Base-by-base conservation (phyloP, 2,797 vertebrate genomes). In the Alosa sapidissima region DNA sequence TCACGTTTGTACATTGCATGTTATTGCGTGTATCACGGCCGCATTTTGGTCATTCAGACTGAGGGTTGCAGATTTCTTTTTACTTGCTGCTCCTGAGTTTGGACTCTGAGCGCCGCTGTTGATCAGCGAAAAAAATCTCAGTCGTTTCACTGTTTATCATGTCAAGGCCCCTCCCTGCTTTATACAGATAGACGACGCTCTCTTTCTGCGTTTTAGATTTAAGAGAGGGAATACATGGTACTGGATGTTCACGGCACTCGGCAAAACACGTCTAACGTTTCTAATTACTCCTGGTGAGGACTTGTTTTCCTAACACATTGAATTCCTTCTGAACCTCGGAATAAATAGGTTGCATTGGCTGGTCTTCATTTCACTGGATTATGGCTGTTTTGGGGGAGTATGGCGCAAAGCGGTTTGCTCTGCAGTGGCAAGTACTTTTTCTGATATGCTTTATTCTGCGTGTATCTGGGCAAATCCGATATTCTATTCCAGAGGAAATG, bases 401-500 rank as follows among this genome's bases (percentile, higher is more conserved):
- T 51, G 49, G 49, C 49, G 49, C 49, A 51, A 51, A 51, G 9
- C 21, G 21, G 21, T 60, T 1, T 9, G 55, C 21, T 24, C 55
- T 21, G n/a, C 58, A 21, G 51, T 81, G 83, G 87, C 84, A 85
- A 55, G 60, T 89, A 51, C 11, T 68, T 6, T 2, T 86, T 1
- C 36, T 87, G 49, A 41, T 82, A 6, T 62, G 58, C n/a, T 24
- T 24, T 24, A 9, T 62, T 10, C n/a, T 41, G 82, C 65, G 11
- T 81, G 21, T 78, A 83, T n/a, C 21, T 62, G 89, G 84, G 58
- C 89, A 91, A 21, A 88, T 89, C 14, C 87, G 90, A 10, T 91
- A 91, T 84, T 87, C 88, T 5, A 90, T 91, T 54, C 88, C 88
- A 3, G 90, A 91, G 84, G 89, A 94, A 62, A 92, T 93, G 92